Base-by-base conservation (phyloP, 2,888 invertebrate genomes). In the Sisyra terminalis region DNA sequence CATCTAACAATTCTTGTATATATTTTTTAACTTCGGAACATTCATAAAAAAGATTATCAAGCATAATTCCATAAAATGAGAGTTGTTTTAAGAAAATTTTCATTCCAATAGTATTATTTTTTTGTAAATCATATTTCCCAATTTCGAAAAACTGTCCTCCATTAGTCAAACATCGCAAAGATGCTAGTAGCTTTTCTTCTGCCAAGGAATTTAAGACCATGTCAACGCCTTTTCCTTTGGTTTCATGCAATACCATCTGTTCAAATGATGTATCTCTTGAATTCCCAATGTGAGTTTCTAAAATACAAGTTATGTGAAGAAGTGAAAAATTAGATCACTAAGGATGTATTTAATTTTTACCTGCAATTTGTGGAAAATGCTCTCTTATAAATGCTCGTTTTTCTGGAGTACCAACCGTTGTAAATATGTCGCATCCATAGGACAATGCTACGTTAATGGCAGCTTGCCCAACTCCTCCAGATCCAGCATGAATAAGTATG, bases 381-480 rank as follows among this genome's bases (percentile, higher is more conserved):
- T 31, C 56, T 50, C 63, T 65, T 24, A 79, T 63, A 52, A 71
- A 77, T 15, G 65, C 61, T 45, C 63, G 59, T 52, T 75, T 74
- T 43, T 71, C 66, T 2, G 57, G 52, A 0, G 69, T 68, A 2
- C 67, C 73, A 17, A 76, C 75, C 3, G 77, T 78, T 1, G 76
- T 75, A 56, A 62, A 73, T 2, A 73, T 67, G 47, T 67, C 65
- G 51, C 76, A 76, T 7, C 71, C 71, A 50, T 65, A 58, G 48
- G 62, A 57, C 3, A 77, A 59, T 3, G 76, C 74, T 41, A 78
- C 63, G 35, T 66, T 61, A 41, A 79, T 78, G 15, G 77, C 74
- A 1, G 78, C 77, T 57, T 76, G 75, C 3, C 93, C 93, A 35
- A 90, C 89, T 52, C 89, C 90, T 45, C 90, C 90, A 48, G 83